Base-by-base conservation (phyloP, 2,797 vertebrate species). In the Cichlasoma orientale region DNA sequence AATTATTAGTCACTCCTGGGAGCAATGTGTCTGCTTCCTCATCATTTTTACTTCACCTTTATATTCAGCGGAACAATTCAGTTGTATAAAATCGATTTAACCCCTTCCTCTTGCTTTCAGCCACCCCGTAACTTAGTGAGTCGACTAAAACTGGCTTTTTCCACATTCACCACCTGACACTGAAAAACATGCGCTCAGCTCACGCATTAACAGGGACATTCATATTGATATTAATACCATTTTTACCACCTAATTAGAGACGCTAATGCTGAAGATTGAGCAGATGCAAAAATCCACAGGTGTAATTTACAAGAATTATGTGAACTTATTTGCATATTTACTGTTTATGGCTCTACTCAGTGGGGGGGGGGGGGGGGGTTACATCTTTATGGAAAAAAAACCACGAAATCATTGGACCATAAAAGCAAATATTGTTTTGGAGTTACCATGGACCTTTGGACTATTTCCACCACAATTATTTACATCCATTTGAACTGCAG, bases 1-100 rank as follows among this genome's bases (percentile, higher is more conserved):
- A 86, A 90, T 85, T 74, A 77, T 50, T 56, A 53, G 57, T 56
- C 1, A 4, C 82, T 82, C 41, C 58, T 61, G 82, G 79, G 82
- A 79, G 31, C 52, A 61, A 82, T 54, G 78, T 19, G 36, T 76
- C 27, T 54, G 63, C 82, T 63, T 86, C 74, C 68, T 73, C 63
- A 76, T 87, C 72, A 25, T 82, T 84, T 85, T 38, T 72, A 33
- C 63, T 56, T 78, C 36, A 80, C 69, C 52, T 86, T 77, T 31
- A 69, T 58, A 79, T 81, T 78, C 52, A 69, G 44, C 2, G 0
- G 68, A 74, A 75, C 74, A 59, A 41, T 69, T 83, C 25, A 50
- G 74, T 56, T 11, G 29, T 11, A 53, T 38, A 61, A 75, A 72
- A 85, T 74, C 4, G 10, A 21, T 78, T 83, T 78, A 66, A 82